Conservation (phyloP, 2,888 invertebrate species). For the Apotomis turbidana region DNA sequence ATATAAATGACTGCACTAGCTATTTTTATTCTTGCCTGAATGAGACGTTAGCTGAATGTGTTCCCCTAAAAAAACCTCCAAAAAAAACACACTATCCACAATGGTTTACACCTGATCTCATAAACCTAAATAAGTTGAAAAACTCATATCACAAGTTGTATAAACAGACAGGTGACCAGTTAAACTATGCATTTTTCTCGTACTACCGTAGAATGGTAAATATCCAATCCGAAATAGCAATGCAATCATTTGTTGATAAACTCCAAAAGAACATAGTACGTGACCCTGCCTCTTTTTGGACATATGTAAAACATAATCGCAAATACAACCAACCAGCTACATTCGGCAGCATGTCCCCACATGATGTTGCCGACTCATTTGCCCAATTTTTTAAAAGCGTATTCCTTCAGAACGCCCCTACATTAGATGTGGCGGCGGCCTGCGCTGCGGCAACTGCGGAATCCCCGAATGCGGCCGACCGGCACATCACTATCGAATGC, state of each 20-base stretch:
- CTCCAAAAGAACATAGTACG: neutral
- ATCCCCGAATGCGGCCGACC: neutral
- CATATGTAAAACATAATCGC: constrained; percentile 4
- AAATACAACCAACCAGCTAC: neutral
- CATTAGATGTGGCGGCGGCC: neutral
- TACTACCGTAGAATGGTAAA: neutral
- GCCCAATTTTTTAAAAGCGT: neutral
- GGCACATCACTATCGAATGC: neutral
- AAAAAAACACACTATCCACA: neutral
- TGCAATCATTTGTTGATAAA: neutral
- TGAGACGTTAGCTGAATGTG: neutral
- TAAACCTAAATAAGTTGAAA: neutral
- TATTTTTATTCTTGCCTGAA: constrained; percentile 2
- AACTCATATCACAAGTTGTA: no score
- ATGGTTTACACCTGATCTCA: neutral
- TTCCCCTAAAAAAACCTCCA: neutral
- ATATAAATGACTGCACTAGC: neutral
- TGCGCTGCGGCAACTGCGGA: neutral
- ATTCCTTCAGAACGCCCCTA: no score
- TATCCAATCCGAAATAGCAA: neutral
- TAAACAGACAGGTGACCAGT: no score
- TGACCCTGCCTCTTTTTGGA: constrained; percentile 1
- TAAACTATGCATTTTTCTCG: no score
- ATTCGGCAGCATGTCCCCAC: neutral
- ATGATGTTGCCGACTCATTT: constrained; percentile 1